A percentile compares a stretch with the other conserved stretches of the same genome.
Conservation (phyloP, 2,113 vertebrate genomes). For the Megalops atlanticus region DNA sequence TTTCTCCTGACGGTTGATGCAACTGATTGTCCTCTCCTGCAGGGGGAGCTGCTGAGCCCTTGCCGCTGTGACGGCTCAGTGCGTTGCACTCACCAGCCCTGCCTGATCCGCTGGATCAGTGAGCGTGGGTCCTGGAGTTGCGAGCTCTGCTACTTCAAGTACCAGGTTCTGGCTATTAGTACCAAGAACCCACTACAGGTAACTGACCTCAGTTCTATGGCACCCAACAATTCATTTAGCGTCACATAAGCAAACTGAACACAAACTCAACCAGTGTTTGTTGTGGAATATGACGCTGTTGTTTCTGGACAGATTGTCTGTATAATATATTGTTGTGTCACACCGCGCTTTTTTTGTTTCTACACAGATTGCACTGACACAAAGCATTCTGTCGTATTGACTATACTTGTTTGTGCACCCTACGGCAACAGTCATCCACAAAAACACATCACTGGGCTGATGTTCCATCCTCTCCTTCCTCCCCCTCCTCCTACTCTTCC, state of each 20-base stretch:
- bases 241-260: background rate
- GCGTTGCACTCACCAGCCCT: conserved; percentile 84
- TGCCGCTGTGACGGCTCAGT: conserved; percentile 83
- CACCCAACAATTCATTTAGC: background rate
- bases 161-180: conserved; percentile 83
- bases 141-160: conserved; percentile 86
- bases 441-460: background rate
- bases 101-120: conserved; percentile 87
- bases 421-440: no score
- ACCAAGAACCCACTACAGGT: conserved; percentile 88
- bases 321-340: background rate
- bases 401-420: no score
- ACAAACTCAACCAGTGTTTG: background rate
- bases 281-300: background rate
- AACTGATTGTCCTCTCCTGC: conserved; percentile 44
- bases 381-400: background rate
- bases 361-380: background rate
- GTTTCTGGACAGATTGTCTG: background rate
- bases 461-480: background rate
- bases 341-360: background rate
- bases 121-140: conserved; percentile 87
- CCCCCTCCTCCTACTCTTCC: background rate
- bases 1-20: no score
- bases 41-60: conserved; percentile 84
- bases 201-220: background rate